phyloP scores from a whole-genome alignment of 2,113 vertebrate genomes.

The Megaceryle torquata region DNA sequence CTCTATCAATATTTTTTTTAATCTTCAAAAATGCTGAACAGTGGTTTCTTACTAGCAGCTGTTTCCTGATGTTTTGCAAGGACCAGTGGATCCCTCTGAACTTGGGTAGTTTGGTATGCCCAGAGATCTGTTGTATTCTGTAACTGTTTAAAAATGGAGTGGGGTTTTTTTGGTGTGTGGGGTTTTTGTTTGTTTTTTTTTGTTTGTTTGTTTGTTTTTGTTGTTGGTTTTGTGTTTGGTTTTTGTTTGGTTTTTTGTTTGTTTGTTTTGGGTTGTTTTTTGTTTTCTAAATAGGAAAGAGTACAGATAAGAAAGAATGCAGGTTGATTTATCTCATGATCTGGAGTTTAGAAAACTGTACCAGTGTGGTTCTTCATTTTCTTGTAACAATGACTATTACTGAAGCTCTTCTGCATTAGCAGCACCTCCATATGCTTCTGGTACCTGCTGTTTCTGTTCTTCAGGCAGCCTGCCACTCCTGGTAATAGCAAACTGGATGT shows the following conservation, averaged over 20 bases:
- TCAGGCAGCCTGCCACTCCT: background rate
- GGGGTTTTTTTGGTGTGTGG: too few species aligned
- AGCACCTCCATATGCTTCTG: background rate
- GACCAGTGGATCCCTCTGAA: background rate
- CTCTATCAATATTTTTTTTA: background rate
- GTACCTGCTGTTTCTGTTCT: slow-evolving; percentile 3
- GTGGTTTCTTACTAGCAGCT: background rate
- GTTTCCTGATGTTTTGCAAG: background rate
- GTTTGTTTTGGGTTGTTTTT: too few species aligned
- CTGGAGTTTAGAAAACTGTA: background rate
- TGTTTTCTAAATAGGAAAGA: too few species aligned
- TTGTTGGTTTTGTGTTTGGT: too few species aligned
- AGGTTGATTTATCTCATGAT: background rate
- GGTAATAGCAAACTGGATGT: background rate
- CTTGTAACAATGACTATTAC: background rate
- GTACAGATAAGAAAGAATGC: background rate
- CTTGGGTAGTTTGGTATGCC: background rate
- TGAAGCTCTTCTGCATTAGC: background rate
- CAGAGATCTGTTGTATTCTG: background rate
- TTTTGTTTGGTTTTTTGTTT: too few species aligned
- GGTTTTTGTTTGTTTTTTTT: too few species aligned
- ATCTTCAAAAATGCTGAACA: background rate
- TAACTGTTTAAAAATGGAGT: background rate
- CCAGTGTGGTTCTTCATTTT: background rate
- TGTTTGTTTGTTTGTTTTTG: too few species aligned